Conservation (phyloP, 2,113 vertebrate genomes). For the Aptenodytes forsteri region DNA sequence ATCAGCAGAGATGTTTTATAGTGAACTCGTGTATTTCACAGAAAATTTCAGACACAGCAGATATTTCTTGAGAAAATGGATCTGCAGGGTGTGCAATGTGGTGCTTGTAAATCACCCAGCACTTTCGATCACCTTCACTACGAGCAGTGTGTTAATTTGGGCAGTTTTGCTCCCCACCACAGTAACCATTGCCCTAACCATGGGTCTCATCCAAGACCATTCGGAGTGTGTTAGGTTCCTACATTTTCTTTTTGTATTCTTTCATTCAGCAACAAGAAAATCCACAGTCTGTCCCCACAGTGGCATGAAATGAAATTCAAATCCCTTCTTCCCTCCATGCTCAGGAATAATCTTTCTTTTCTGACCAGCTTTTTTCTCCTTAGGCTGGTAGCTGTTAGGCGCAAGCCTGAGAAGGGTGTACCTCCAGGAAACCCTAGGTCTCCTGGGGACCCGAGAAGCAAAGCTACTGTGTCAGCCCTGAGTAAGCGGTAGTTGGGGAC, state of each 20-base stretch:
- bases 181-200: not conserved
- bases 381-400: not conserved
- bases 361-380: not conserved
- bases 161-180: not conserved
- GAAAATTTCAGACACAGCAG: not conserved
- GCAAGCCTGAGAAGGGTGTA: not conserved
- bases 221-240: not conserved
- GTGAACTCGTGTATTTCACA: conserved; percentile 5
- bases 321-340: not conserved
- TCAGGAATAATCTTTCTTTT: not conserved
- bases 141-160: not conserved
- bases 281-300: not conserved
- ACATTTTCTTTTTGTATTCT: not conserved
- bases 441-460: not conserved
- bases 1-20: not conserved
- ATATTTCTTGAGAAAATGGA: not conserved
- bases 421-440: not conserved
- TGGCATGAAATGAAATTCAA: not conserved
- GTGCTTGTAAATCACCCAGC: not conserved
- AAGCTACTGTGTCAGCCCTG: not conserved
- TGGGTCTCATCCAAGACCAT: not conserved
- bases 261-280: not conserved
- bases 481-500: not conserved
- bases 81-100: not conserved
- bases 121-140: not conserved